These are phyloP conservation scores for Bombus breviceps DNA, from an alignment of 1,140 invertebrate species.

Conservation along the genomic window DNA sequence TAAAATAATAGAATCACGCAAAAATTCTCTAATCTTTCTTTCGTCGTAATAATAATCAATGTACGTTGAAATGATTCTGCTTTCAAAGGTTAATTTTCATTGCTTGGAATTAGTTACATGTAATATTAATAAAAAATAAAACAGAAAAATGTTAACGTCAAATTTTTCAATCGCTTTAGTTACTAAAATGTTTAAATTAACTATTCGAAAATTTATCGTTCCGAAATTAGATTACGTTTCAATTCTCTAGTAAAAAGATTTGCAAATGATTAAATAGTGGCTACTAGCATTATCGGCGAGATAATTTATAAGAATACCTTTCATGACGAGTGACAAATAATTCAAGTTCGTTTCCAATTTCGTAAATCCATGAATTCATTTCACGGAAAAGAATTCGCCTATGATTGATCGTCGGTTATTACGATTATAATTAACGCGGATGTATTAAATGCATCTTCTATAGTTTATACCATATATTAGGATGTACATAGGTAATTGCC, in stretches of 20 bases:
- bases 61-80: neutral
- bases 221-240: neutral
- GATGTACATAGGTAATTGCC: slow-evolving; percentile 4
- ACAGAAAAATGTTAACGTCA: no score
- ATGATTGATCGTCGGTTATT: slow-evolving; percentile 28
- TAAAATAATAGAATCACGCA: neutral
- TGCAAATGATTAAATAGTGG: neutral
- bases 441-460: slow-evolving; percentile 26
- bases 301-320: slow-evolving; percentile 18
- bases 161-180: no score
- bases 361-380: slow-evolving; percentile 5
- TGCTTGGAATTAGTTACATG: no score
- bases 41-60: neutral
- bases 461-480: slow-evolving; percentile 39
- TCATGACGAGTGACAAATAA: slow-evolving; percentile 7
- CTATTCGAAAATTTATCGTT: neutral
- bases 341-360: slow-evolving; percentile 29
- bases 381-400: slow-evolving; percentile 5
- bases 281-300: neutral
- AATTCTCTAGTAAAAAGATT: neutral
- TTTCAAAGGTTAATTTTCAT: no score
- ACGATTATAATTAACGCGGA: slow-evolving; percentile 22
- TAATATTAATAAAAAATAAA: neutral
- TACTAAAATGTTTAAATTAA: neutral
- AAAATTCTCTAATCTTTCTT: neutral